These are phyloP conservation scores for Drosophila grimshawi DNA, from an alignment of 1,140 invertebrate genomes.

Conservation along the genomic window DNA sequence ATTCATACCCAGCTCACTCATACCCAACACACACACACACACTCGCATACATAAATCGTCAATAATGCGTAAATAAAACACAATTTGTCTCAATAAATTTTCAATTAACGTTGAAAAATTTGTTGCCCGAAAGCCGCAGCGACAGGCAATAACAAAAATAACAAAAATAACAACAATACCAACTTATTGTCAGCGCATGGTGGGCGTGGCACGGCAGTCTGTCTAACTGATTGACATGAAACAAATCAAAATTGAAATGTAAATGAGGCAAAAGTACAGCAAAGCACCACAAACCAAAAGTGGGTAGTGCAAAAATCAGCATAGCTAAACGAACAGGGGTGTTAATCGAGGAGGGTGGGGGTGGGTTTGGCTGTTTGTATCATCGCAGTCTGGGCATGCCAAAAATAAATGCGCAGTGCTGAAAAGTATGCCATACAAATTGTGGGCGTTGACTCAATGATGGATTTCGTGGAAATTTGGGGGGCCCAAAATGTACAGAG, in stretches of 20 bases:
- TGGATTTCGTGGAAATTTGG: not conserved
- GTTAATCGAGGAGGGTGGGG: too few relatives aligned
- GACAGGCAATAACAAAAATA: conserved; percentile 44
- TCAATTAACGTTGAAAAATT: conserved; percentile 78
- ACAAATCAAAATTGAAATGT: conserved; percentile 81
- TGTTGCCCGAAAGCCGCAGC: conserved; percentile 56
- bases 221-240: conserved; percentile 77
- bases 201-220: conserved; percentile 30
- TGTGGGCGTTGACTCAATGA: not conserved
- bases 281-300: not conserved
- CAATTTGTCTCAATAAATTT: conserved; percentile 83
- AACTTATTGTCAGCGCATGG: not conserved
- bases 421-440: not conserved
- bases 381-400: not conserved
- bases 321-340: conserved; percentile 21
- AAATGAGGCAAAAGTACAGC: conserved; percentile 58
- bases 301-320: conserved; percentile 2
- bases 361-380: too few relatives aligned
- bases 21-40: conserved; percentile 6
- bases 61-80: conserved; percentile 82
- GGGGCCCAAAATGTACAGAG: not conserved
- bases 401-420: not conserved
- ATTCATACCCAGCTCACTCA: conserved; percentile 42
- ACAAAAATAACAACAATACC: conserved; percentile 32
- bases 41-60: conserved; percentile 38